phyloP scores from a whole-genome alignment of 2,113 vertebrate species.

The Tyrannus savana region DNA sequence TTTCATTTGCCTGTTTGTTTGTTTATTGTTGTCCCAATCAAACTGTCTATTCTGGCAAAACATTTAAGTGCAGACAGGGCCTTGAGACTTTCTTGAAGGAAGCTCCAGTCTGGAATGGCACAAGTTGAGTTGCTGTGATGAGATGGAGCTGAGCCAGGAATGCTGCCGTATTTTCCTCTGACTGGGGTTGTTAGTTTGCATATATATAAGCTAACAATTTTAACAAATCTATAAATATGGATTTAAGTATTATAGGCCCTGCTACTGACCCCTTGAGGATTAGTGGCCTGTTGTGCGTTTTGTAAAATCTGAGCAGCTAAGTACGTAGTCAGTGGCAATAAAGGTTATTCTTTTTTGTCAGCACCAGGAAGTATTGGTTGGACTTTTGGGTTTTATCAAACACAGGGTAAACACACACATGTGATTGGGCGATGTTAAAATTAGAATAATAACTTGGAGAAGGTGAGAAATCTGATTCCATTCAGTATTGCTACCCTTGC shows the following conservation, averaged over 20 bases:
- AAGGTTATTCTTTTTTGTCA: background rate
- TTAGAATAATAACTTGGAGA: background rate
- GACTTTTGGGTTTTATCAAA: background rate
- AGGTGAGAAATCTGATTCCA: background rate
- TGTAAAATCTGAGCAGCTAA: background rate
- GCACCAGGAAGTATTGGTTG: background rate
- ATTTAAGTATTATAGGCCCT: background rate
- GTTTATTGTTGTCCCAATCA: background rate
- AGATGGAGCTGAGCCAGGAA: background rate
- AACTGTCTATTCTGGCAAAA: background rate
- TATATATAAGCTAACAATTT: background rate
- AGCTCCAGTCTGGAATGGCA: background rate
- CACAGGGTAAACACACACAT: background rate
- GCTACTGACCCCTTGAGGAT: background rate
- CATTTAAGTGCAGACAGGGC: background rate
- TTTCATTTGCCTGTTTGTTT: background rate
- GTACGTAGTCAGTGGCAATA: background rate
- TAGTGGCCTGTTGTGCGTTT: background rate
- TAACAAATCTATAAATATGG: background rate
- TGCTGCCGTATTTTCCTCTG: background rate
- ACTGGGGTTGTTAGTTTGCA: background rate
- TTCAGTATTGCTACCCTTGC: background rate
- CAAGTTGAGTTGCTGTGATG: background rate
- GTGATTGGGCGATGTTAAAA: background rate
- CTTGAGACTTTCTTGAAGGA: background rate